Evolutionary conservation across 37 sponge, comb jelly and placozoan genomes (phyloP).

Genomic region (Ephydatia muelleri): DNA sequence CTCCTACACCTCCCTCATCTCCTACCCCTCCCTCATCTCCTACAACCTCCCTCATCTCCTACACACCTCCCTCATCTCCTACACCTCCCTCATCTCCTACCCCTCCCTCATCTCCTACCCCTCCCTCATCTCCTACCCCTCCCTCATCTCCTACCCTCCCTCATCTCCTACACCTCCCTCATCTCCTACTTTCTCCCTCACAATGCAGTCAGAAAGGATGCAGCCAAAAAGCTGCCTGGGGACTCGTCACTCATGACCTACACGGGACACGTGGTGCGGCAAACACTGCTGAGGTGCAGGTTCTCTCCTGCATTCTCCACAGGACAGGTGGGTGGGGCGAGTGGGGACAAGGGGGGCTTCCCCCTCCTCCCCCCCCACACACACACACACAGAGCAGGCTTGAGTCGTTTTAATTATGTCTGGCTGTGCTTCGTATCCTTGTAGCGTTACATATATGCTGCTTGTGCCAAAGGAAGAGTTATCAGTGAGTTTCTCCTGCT

Average conservation of each 20-base stretch:
- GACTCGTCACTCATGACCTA: slow-evolving; percentile 91
- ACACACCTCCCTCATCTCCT: too few species aligned
- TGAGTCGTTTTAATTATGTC: background rate
- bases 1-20: too few species aligned
- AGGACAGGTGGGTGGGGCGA: slow-evolving; percentile 63
- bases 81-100: too few species aligned
- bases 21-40: too few species aligned
- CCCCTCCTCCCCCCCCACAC: too few species aligned
- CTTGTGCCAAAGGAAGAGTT: slow-evolving; percentile 64
- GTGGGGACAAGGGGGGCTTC: background rate
- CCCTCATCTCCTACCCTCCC: background rate
- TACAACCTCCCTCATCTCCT: too few species aligned
- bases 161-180: background rate
- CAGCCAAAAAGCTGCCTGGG: slow-evolving; percentile 38
- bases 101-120: too few species aligned
- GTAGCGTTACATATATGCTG: slow-evolving; percentile 78
- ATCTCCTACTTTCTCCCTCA: background rate
- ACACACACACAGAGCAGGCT: too few species aligned
- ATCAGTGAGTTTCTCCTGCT: slow-evolving; percentile 30
- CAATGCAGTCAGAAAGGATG: slow-evolving; percentile 1
- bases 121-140: too few species aligned
- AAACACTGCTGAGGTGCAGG: slow-evolving; percentile 79
- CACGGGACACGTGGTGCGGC: slow-evolving; percentile 82
- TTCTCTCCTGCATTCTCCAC: slow-evolving; percentile 85
- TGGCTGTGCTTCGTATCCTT: background rate